Percentiles rank a stretch among this genome's conserved stretches.
phyloP scores from a whole-genome alignment of 2,113 vertebrate genomes.

The Hypocryptadius cinnamomeus region DNA sequence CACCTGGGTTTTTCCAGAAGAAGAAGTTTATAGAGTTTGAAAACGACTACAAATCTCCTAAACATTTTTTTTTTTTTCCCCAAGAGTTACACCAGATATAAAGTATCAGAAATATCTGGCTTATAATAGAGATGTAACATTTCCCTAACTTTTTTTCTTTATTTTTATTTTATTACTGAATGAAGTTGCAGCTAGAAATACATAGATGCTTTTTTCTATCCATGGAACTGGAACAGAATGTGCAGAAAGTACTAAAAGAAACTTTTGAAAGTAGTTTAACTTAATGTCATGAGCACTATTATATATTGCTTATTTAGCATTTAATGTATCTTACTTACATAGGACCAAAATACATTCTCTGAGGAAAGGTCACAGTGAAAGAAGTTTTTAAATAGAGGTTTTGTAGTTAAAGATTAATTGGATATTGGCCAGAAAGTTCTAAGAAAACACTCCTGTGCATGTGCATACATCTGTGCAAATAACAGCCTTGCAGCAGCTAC shows the following conservation, averaged over 20 bases:
- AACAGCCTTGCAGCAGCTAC: background rate
- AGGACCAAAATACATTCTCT: background rate
- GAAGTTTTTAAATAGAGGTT: background rate
- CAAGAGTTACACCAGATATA: background rate
- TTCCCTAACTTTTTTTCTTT: background rate
- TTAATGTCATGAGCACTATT: background rate
- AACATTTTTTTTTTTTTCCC: background rate
- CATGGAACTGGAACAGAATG: background rate
- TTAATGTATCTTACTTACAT: background rate
- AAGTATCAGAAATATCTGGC: background rate
- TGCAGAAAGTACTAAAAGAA: background rate
- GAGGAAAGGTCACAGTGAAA: background rate
- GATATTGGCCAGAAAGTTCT: background rate
- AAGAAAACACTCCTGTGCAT: background rate
- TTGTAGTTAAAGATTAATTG: background rate
- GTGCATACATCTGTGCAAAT: background rate
- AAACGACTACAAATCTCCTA: background rate
- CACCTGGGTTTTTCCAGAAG: background rate
- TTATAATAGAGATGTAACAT: background rate
- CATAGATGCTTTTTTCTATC: background rate
- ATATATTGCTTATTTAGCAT: background rate
- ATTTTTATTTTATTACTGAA: background rate
- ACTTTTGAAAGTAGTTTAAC: background rate
- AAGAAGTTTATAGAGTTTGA: background rate
- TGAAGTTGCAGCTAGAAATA: background rate